Evolutionary conservation across 2,113 vertebrate species (phyloP).

Genomic region (Grammomys surdaster): DNA sequence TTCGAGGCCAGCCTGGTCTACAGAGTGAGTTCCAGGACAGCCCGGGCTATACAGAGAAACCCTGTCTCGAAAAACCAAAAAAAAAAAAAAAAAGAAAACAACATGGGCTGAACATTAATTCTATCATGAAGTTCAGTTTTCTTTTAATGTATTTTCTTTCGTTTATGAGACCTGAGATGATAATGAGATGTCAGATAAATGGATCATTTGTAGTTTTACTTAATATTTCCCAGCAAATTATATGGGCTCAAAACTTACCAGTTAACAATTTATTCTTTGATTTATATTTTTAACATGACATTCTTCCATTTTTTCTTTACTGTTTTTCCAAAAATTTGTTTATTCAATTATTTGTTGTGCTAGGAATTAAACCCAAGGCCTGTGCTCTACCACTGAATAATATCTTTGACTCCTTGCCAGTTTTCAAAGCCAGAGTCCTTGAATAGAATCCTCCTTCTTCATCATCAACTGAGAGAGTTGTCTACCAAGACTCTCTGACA

Average conservation of each 20-base stretch:
- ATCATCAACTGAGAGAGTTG: neutral
- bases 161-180: constrained; percentile 50
- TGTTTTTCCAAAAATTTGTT: neutral
- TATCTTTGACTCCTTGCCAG: no score
- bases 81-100: no score
- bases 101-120: constrained; percentile 19
- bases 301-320: constrained; percentile 6
- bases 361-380: neutral
- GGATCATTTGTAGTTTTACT: neutral
- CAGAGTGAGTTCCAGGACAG: no score
- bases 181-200: neutral
- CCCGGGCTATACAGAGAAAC: no score
- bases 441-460: neutral
- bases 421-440: no score
- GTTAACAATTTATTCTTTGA: constrained; percentile 38
- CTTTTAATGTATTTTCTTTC: constrained; percentile 38
- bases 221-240: neutral
- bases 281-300: constrained; percentile 25
- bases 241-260: neutral
- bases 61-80: no score
- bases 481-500: neutral
- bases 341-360: neutral
- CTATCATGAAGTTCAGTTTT: constrained; percentile 50
- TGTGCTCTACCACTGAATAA: no score
- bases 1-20: no score